These are phyloP conservation scores for Climacteris rufus DNA, from an alignment of 2,113 vertebrate species.

Conservation along the genomic window DNA sequence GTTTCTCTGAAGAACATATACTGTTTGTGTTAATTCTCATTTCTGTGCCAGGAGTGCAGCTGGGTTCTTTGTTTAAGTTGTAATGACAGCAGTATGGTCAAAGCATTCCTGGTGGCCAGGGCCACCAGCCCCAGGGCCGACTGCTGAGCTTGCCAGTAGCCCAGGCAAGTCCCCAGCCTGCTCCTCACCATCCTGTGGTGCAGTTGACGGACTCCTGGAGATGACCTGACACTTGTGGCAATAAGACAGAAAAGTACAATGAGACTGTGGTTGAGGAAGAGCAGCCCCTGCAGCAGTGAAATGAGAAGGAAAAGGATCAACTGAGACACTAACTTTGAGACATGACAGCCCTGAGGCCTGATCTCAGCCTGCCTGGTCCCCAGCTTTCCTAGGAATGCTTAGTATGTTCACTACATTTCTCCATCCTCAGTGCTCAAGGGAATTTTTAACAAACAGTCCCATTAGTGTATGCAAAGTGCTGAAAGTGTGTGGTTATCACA, in stretches of 20 bases:
- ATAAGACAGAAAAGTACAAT: neutral
- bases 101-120: rapidly evolving
- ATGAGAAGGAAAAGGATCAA: neutral
- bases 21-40: neutral
- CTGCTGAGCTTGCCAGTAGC: neutral
- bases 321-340: neutral
- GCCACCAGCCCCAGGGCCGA: rapidly evolving
- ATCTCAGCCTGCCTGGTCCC: neutral
- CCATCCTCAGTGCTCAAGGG: neutral
- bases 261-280: neutral
- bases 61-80: neutral
- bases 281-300: neutral
- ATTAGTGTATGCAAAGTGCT: neutral
- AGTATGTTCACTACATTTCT: neutral
- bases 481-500: neutral
- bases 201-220: neutral
- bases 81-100: neutral
- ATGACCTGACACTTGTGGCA: neutral
- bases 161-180: rapidly evolving
- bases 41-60: neutral
- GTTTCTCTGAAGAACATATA: neutral
- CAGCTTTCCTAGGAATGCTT: neutral
- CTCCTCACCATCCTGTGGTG: neutral
- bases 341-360: neutral
- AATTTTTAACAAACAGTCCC: neutral